phyloP scores from a whole-genome alignment of 2,113 vertebrate genomes.

The Aspidoscelis tigris region DNA sequence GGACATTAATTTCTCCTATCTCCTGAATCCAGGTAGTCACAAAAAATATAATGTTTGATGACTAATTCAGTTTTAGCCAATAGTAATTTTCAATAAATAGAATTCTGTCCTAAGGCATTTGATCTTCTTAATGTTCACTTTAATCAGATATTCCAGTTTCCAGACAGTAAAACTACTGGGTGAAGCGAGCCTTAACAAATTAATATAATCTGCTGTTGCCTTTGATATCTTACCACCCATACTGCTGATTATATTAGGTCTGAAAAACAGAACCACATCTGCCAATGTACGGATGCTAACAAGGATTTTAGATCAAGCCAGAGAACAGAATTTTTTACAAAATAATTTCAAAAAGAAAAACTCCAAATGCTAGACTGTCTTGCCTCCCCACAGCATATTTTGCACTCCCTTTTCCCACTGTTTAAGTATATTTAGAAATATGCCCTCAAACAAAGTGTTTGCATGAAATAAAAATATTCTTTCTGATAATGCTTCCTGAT shows the following conservation, averaged over 20 bases:
- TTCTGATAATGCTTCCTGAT: slow-evolving; percentile 9
- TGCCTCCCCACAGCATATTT: neutral
- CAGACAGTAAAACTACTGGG: slow-evolving; percentile 42
- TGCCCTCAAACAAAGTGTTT: neutral
- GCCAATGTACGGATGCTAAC: slow-evolving; percentile 7
- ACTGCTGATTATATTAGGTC: neutral
- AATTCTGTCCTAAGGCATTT: slow-evolving; percentile 45
- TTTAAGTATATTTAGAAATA: slow-evolving; percentile 2
- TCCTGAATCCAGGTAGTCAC: slow-evolving; percentile 22
- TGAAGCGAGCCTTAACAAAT: slow-evolving; percentile 21
- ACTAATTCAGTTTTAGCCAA: slow-evolving; percentile 39
- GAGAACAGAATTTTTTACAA: slow-evolving; percentile 28
- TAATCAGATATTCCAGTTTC: slow-evolving; percentile 32
- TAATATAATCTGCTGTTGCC: slow-evolving; percentile 18
- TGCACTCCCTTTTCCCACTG: neutral
- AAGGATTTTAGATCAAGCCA: slow-evolving; percentile 38
- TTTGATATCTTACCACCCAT: slow-evolving; percentile 15
- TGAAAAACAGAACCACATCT: slow-evolving; percentile 22
- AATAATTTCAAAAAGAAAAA: slow-evolving; percentile 12
- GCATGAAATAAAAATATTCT: slow-evolving; percentile 25
- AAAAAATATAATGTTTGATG: slow-evolving; percentile 24
- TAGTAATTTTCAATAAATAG: slow-evolving; percentile 40
- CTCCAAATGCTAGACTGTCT: slow-evolving; percentile 13
- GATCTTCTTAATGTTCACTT: slow-evolving; percentile 35
- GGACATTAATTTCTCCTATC: neutral